Conservation (phyloP, 2,113 vertebrate species). For the Crotalus viridis region DNA sequence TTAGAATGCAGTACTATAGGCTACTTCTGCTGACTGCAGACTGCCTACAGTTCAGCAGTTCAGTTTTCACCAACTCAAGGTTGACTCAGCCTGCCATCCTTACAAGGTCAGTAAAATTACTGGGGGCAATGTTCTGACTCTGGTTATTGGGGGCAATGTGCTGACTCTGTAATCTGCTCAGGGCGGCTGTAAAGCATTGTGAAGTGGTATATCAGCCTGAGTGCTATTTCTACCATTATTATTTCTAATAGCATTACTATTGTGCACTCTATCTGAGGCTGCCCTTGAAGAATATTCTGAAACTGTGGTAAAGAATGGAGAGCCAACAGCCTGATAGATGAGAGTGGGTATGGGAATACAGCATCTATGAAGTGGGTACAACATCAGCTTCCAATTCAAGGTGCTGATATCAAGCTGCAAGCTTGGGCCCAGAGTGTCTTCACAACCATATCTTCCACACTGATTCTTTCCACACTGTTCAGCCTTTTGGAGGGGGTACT, state of each 20-base stretch:
- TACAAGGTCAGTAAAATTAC: too few species aligned
- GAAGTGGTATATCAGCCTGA: too few species aligned
- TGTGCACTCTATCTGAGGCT: background rate
- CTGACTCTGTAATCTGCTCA: too few species aligned
- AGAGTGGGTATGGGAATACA: background rate
- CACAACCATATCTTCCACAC: background rate
- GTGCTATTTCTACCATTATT: background rate
- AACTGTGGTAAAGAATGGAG: background rate
- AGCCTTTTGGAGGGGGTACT: background rate
- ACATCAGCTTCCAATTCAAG: background rate
- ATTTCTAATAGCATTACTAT: background rate
- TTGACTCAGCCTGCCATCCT: too few species aligned
- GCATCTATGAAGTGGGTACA: background rate
- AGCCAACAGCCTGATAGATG: background rate
- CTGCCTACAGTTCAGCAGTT: too few species aligned
- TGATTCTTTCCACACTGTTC: background rate
- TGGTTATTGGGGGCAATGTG: too few species aligned
- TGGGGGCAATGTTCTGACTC: too few species aligned
- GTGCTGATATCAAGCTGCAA: background rate
- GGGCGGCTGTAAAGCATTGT: too few species aligned
- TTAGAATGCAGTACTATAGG: too few species aligned
- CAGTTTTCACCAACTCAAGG: too few species aligned
- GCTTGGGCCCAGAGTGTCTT: background rate
- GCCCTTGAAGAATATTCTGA: background rate
- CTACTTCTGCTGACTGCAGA: too few species aligned